A percentile compares a stretch with the other conserved stretches of the same genome.
phyloP scores from a whole-genome alignment of 1,140 invertebrate genomes.

The Drosophila erecta region DNA sequence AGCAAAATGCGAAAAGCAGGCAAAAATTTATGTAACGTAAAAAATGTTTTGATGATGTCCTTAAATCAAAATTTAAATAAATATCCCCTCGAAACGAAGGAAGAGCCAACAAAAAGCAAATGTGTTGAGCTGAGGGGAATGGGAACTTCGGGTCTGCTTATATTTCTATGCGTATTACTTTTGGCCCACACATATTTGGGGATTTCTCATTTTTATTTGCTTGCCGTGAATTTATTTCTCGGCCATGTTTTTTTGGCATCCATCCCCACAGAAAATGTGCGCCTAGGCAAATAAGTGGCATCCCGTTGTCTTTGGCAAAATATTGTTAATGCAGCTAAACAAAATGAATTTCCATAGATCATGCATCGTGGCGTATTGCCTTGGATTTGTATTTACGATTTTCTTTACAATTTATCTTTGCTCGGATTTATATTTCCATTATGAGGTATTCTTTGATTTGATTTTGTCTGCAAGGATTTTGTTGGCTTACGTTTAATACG shows the following conservation, averaged over 20 bases:
- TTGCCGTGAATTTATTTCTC: slow-evolving; percentile 63
- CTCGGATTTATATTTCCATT: slow-evolving; percentile 71
- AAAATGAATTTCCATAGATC: slow-evolving; percentile 65
- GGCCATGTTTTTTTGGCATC: slow-evolving; percentile 69
- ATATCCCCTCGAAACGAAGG: slow-evolving; percentile 63
- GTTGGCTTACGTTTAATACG: slow-evolving; percentile 1
- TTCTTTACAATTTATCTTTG: slow-evolving; percentile 42
- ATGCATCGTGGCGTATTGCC: slow-evolving; percentile 71
- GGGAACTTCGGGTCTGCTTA: slow-evolving; percentile 30
- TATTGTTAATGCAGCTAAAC: slow-evolving; percentile 53
- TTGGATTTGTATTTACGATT: slow-evolving; percentile 73
- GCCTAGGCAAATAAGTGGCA: slow-evolving; percentile 37
- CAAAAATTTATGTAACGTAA: slow-evolving; percentile 78
- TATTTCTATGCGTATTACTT: slow-evolving; percentile 58
- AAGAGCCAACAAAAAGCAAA: slow-evolving; percentile 4
- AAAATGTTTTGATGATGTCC: slow-evolving; percentile 80
- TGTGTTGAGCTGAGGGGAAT: neutral
- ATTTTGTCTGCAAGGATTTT: slow-evolving; percentile 7
- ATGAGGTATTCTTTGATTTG: slow-evolving; percentile 61
- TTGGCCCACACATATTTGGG: slow-evolving; percentile 14
- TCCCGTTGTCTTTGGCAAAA: slow-evolving; percentile 68
- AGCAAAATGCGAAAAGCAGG: slow-evolving; percentile 13
- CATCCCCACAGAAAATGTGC: slow-evolving; percentile 33
- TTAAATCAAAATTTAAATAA: slow-evolving; percentile 83
- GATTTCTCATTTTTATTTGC: slow-evolving; percentile 60